Evolutionary conservation across 2,113 vertebrate species (phyloP), one percentile per base, ranked within the genome.

Genomic region (Nerophis lumbriciformis): DNA sequence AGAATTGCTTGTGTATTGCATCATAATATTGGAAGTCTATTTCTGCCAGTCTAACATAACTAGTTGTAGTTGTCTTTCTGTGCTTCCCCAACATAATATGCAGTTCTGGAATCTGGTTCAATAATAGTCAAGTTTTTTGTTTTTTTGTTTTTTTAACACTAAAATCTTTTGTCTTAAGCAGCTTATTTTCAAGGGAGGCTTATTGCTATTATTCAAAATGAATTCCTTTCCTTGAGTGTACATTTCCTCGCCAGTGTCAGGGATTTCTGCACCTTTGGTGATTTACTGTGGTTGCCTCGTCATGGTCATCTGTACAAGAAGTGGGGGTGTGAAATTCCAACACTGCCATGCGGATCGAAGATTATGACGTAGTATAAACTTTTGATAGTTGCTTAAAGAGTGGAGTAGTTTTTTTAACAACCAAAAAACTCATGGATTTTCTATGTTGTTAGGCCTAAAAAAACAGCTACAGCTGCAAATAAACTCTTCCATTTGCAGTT

Each of bases 201-300:
- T 72, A 77, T 80, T 76, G 73, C 77, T 12, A 12, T 45, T 45
- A 45, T 76, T 83, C 70, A 79, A 83, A 82, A 83, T 78, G 55
- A 86, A 83, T 80, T 80, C 74, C 69, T 82, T 85, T 87, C 85
- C 84, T 83, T 85, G 74, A 78, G 85, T 84, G 79, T 83, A 66
- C 14, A 66, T 87, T 84, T 87, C 85, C 80, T 76, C 50, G 0
- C 71, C 36, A 60, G 68, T 75, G 86, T 82, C 79, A 81, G 84
- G 68, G 73, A 79, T 87, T 89, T 86, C 79, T 84, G 69, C 68
- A 49, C 74, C 67, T 78, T 76, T 5, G 28, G 52, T 88, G 85
- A 88, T 90, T 88, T 88, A 88, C 70, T 69, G 66, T 73, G 64
- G 72, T 51, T 71, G 69, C 64, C 67, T 81, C 44, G 77, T 85